phyloP scores from a whole-genome alignment of 1,140 invertebrate genomes.

The Lepidurus packardi region DNA sequence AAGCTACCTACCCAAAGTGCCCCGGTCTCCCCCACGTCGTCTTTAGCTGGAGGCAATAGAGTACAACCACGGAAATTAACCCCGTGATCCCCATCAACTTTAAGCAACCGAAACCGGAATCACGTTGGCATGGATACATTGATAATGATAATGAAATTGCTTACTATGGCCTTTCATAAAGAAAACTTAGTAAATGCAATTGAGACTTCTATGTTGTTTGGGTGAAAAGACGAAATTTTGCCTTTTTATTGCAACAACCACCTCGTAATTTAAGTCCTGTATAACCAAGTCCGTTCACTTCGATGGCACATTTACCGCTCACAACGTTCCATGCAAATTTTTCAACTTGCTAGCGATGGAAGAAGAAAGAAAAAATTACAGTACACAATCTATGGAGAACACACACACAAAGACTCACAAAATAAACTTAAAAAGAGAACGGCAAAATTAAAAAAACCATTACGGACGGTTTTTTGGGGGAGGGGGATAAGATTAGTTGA shows the following conservation, averaged over 20 bases:
- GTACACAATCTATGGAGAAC: not conserved
- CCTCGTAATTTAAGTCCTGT: slow-evolving; percentile 8
- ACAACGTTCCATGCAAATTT: not conserved
- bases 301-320: slow-evolving; percentile 7
- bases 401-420: not conserved
- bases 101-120: too few species aligned
- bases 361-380: not conserved
- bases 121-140: too few species aligned
- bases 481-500: slow-evolving; percentile 11
- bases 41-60: too few species aligned
- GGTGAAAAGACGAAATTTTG: too few species aligned
- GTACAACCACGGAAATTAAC: too few species aligned
- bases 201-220: too few species aligned
- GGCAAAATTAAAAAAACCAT: not conserved
- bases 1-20: slow-evolving; percentile 24
- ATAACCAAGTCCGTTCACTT: slow-evolving; percentile 16
- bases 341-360: not conserved
- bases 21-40: slow-evolving; percentile 42
- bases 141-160: too few species aligned
- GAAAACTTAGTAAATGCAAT: too few species aligned
- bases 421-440: not conserved
- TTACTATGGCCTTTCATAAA: too few species aligned
- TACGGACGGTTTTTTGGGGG: not conserved
- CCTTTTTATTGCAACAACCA: slow-evolving; percentile 11
- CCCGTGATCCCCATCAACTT: too few species aligned